phyloP scores from a whole-genome alignment of 2,113 vertebrate genomes.

The Melanerpes formicivorus region DNA sequence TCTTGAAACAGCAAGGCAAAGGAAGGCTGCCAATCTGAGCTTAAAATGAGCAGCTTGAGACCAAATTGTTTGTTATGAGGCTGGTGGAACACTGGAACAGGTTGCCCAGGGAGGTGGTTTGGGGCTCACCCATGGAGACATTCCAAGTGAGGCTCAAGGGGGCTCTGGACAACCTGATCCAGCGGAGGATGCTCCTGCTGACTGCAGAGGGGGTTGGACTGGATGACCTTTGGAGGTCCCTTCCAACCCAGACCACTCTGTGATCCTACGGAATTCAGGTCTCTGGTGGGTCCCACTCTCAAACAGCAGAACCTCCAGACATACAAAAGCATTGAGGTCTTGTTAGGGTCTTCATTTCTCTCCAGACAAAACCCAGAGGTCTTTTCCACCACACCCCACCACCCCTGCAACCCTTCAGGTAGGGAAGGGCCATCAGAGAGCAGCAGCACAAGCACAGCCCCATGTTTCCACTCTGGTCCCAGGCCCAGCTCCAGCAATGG shows the following conservation, averaged over 20 bases:
- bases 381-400: neutral
- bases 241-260: no score
- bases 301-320: neutral
- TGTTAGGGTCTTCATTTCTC: neutral
- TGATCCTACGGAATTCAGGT: neutral
- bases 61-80: neutral
- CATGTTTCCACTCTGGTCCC: neutral
- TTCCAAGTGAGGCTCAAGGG: no score
- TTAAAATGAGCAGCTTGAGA: neutral
- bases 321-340: accelerated
- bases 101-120: no score
- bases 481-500: neutral
- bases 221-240: no score
- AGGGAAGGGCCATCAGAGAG: neutral
- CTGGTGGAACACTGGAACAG: no score
- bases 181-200: no score
- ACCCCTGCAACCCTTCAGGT: accelerated
- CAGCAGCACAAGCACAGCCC: neutral
- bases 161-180: no score
- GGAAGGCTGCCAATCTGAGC: neutral
- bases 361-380: neutral
- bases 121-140: no score
- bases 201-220: no score
- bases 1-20: neutral
- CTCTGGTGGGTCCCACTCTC: neutral